These are phyloP conservation scores for Argyra leucocephala DNA, from an alignment of 2,888 invertebrate genomes.

Conservation along the genomic window DNA sequence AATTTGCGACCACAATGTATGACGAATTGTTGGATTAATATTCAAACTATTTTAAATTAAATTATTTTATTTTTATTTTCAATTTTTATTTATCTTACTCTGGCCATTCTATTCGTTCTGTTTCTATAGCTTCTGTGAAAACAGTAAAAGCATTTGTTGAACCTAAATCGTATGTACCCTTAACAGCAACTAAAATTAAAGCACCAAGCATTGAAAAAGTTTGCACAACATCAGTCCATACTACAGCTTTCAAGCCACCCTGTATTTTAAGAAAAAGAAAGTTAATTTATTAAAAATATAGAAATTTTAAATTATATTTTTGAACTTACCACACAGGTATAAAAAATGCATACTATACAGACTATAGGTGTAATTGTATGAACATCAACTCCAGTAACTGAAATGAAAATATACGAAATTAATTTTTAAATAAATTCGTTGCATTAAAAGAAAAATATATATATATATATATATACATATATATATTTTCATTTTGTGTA, in stretches of 20 bases:
- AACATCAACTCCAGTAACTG: slow-evolving; percentile 75
- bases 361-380: slow-evolving; percentile 75
- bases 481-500: too few species aligned
- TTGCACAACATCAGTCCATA: slow-evolving; percentile 69
- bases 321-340: slow-evolving; percentile 66
- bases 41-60: slow-evolving; percentile 52
- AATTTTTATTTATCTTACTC: slow-evolving; percentile 46
- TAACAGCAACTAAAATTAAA: slow-evolving; percentile 60
- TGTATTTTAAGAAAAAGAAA: slow-evolving; percentile 29
- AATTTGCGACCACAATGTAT: slow-evolving; percentile 70
- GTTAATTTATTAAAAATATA: not conserved
- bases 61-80: not conserved
- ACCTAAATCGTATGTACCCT: slow-evolving; percentile 65
- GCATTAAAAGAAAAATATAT: too few species aligned
- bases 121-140: slow-evolving; percentile 57
- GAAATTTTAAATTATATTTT: not conserved
- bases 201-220: slow-evolving; percentile 68
- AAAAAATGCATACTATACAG: slow-evolving; percentile 76
- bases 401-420: slow-evolving; percentile 14
- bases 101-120: slow-evolving; percentile 60
- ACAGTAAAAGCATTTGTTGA: slow-evolving; percentile 52
- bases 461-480: too few species aligned
- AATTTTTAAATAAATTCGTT: too few species aligned
- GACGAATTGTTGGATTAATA: slow-evolving; percentile 65
- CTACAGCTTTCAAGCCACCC: slow-evolving; percentile 74